These are phyloP conservation scores for Mergus octosetaceus DNA, from an alignment of 2,797 vertebrate species.

Conservation along the genomic window DNA sequence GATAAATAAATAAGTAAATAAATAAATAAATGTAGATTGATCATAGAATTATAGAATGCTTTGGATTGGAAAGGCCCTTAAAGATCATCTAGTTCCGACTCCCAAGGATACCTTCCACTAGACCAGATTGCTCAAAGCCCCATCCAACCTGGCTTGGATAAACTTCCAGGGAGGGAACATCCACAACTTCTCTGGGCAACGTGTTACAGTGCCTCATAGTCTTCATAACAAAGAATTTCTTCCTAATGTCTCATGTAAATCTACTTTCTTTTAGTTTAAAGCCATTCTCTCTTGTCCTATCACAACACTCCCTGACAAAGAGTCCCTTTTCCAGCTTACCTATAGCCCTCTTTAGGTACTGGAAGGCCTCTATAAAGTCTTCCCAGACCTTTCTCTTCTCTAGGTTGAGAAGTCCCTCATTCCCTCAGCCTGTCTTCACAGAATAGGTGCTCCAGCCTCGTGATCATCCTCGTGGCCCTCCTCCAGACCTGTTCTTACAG, in stretches of 20 bases:
- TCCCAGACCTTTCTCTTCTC: background rate
- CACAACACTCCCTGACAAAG: background rate
- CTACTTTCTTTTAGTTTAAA: background rate
- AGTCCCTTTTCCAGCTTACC: background rate
- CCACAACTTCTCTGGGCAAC: background rate
- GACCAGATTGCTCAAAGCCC: too few species aligned
- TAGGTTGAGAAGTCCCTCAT: background rate
- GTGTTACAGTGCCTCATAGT: background rate
- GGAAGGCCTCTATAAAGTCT: background rate
- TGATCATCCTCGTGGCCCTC: background rate
- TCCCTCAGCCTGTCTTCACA: background rate
- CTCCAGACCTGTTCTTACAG: background rate
- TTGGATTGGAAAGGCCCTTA: too few species aligned
- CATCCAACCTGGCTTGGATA: too few species aligned
- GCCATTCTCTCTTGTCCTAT: background rate
- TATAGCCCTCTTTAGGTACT: background rate
- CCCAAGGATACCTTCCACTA: too few species aligned
- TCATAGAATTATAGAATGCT: too few species aligned
- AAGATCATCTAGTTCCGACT: too few species aligned
- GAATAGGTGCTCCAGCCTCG: background rate
- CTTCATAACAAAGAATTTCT: background rate
- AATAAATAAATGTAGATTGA: background rate
- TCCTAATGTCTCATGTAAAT: background rate
- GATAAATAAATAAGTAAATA: background rate
- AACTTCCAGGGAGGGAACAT: background rate